phyloP scores from a whole-genome alignment of 2,113 vertebrate species.

The Charadrius vociferus region DNA sequence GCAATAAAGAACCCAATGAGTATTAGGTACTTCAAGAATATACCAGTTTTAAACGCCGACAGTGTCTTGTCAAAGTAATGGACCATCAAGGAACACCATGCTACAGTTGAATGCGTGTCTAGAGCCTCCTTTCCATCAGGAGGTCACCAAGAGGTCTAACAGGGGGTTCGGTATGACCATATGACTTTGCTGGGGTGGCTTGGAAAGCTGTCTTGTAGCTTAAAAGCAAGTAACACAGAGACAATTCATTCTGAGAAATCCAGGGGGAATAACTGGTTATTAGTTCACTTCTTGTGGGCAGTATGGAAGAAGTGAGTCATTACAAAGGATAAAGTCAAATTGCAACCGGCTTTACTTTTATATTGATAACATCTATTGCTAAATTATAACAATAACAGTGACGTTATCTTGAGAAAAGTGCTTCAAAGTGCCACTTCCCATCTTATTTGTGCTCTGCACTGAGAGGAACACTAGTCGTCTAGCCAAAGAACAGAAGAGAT shows the following conservation, averaged over 20 bases:
- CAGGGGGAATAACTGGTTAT: constrained; percentile 57
- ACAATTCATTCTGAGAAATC: constrained; percentile 64
- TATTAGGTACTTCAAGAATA: background rate
- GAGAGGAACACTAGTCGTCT: background rate
- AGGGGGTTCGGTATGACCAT: background rate
- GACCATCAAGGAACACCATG: background rate
- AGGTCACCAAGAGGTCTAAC: constrained; percentile 41
- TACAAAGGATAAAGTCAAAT: constrained; percentile 68
- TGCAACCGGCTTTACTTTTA: constrained; percentile 67
- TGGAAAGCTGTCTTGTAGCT: constrained; percentile 8
- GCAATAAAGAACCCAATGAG: background rate
- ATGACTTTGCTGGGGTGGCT: background rate
- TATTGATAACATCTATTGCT: constrained; percentile 67
- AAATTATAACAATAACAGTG: constrained; percentile 71
- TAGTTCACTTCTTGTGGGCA: constrained; percentile 55
- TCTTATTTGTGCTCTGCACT: constrained; percentile 11
- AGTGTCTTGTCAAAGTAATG: background rate
- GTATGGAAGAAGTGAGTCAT: constrained; percentile 65
- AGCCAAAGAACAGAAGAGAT: background rate
- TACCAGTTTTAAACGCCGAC: background rate
- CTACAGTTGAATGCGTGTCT: background rate
- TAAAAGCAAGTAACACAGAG: constrained; percentile 47
- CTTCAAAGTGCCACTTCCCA: constrained; percentile 56
- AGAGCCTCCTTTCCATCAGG: background rate
- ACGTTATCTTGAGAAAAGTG: constrained; percentile 50